These are phyloP conservation scores for Nasua narica DNA, from an alignment of 2,797 vertebrate species.

Conservation along the genomic window DNA sequence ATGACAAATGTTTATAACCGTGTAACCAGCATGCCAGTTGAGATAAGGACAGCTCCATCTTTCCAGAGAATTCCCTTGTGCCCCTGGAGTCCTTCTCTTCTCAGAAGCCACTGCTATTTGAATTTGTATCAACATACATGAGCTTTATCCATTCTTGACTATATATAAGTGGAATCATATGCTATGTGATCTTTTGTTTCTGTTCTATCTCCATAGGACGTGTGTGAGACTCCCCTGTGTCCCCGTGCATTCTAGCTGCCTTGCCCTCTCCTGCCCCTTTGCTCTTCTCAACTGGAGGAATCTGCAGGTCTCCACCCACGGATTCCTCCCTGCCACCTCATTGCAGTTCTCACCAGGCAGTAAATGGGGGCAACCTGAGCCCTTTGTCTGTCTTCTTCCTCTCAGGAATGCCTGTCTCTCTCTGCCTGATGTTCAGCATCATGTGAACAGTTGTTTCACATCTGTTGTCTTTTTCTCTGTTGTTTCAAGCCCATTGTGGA, in stretches of 20 bases:
- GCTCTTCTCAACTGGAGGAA: neutral
- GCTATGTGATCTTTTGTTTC: neutral
- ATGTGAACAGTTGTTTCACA: neutral
- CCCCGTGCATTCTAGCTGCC: neutral
- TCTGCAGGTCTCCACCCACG: neutral
- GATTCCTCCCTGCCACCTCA: too few relatives aligned
- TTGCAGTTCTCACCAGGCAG: neutral
- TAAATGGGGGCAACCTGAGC: neutral
- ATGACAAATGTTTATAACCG: neutral
- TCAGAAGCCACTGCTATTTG: neutral
- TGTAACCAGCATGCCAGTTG: neutral
- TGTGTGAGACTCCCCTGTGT: neutral
- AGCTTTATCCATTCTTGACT: neutral
- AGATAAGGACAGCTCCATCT: neutral
- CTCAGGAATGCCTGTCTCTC: neutral
- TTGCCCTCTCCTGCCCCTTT: neutral
- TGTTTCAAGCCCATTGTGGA: neutral
- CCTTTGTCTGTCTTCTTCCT: neutral
- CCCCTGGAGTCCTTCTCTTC: neutral
- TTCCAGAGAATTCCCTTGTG: neutral
- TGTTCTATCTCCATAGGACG: neutral
- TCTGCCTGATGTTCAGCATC: neutral
- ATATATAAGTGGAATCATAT: neutral
- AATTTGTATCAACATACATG: neutral
- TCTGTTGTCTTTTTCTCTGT: neutral